Evolutionary conservation across 2,797 vertebrate species (phyloP).

Genomic region (Lophius americanus): DNA sequence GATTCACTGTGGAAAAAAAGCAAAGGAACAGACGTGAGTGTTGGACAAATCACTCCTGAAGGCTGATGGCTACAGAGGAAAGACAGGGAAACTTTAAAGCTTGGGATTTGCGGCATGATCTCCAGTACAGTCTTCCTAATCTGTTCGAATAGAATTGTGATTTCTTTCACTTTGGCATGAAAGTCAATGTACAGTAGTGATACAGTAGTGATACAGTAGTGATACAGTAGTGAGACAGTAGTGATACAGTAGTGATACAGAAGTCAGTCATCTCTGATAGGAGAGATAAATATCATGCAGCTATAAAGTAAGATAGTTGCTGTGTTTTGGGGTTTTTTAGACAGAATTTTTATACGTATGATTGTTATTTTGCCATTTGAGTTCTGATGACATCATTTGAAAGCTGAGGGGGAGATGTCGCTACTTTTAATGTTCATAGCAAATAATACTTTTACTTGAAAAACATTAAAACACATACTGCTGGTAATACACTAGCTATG

Average conservation of each 20-base stretch:
- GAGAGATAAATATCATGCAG: conserved; percentile 35
- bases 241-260: conserved; percentile 21
- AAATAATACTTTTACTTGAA: background rate
- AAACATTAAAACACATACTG: background rate
- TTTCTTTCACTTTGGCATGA: conserved; percentile 72
- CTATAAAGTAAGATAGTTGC: conserved; percentile 24
- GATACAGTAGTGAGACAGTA: conserved; percentile 27
- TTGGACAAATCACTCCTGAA: conserved; percentile 42
- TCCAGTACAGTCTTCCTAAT: conserved; percentile 68
- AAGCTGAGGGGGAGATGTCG: background rate
- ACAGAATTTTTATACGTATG: conserved; percentile 1
- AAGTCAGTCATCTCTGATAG: conserved; percentile 48
- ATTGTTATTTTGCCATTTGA: background rate
- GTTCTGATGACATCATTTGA: conserved; percentile 1
- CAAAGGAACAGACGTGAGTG: conserved; percentile 26
- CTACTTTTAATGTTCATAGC: background rate
- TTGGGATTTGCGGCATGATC: conserved; percentile 73
- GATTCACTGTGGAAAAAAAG: conserved; percentile 21
- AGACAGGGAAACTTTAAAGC: conserved; percentile 63
- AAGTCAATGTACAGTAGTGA: conserved; percentile 34
- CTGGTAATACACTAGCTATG: background rate
- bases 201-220: too few relatives aligned
- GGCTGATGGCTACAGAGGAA: conserved; percentile 50
- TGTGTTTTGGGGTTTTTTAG: conserved; percentile 2
- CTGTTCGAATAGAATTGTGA: conserved; percentile 74